These are phyloP conservation scores for Phyllostomus discolor DNA, from an alignment of 2,113 vertebrate genomes.

Conservation along the genomic window DNA sequence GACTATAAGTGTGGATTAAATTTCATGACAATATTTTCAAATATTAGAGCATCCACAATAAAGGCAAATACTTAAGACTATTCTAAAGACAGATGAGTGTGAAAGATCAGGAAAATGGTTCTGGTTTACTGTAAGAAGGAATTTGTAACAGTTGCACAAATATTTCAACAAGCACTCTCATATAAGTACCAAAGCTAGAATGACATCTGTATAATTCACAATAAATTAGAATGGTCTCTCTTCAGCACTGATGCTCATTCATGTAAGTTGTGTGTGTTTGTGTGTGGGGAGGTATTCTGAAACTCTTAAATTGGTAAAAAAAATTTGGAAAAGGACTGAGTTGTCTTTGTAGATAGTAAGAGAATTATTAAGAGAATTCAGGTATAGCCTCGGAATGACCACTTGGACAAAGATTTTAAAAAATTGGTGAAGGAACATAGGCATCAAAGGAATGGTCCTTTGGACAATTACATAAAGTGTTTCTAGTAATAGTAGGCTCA, in stretches of 20 bases:
- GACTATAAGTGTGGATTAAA: background rate
- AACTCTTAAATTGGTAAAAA: background rate
- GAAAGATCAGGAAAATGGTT: background rate
- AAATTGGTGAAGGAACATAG: background rate
- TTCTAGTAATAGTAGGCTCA: background rate
- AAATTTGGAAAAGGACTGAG: background rate
- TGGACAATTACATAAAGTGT: background rate
- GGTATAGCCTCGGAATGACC: background rate
- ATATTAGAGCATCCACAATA: background rate
- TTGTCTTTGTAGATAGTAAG: background rate
- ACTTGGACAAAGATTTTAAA: background rate
- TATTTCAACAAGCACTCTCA: background rate
- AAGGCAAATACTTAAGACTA: background rate
- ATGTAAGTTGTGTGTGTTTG: background rate
- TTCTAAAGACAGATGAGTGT: background rate
- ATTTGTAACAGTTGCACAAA: background rate
- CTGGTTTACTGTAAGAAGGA: background rate
- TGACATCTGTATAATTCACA: background rate
- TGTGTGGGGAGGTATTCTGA: background rate
- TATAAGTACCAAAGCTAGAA: background rate
- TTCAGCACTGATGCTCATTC: background rate
- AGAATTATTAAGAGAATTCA: background rate
- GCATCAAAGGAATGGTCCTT: background rate
- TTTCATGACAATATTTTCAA: background rate
- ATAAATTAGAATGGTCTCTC: background rate